These are phyloP conservation scores for Artibeus lituratus DNA, from an alignment of 2,797 vertebrate species.

Conservation along the genomic window DNA sequence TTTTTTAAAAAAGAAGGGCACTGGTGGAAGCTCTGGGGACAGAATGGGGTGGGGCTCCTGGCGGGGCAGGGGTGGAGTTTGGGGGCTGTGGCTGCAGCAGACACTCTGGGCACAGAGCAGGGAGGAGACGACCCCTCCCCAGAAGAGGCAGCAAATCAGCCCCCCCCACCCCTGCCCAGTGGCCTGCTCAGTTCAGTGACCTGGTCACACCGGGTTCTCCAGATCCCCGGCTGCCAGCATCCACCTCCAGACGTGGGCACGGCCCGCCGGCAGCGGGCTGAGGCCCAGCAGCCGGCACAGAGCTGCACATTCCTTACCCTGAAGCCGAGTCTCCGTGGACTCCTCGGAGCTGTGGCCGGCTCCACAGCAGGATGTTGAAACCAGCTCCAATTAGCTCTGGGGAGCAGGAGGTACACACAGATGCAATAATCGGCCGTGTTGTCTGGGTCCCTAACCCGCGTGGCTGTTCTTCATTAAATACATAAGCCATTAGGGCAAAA, in stretches of 20 bases:
- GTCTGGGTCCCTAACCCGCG: neutral
- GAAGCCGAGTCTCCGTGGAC: too few relatives aligned
- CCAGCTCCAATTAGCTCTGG: neutral
- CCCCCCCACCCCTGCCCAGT: accelerated
- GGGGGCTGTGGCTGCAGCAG: neutral
- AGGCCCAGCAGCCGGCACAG: neutral
- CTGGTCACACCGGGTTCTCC: neutral
- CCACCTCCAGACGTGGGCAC: neutral
- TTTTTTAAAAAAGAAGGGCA: too few relatives aligned
- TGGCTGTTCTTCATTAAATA: neutral
- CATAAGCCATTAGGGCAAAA: neutral
- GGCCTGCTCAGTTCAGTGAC: accelerated
- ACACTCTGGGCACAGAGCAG: neutral
- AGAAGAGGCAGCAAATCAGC: neutral
- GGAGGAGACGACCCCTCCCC: too few relatives aligned
- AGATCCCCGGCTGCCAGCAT: neutral
- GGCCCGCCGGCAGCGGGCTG: neutral
- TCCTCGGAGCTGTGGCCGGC: neutral
- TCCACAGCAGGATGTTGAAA: neutral
- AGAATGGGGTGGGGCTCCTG: accelerated
- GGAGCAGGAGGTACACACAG: neutral
- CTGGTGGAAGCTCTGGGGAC: accelerated
- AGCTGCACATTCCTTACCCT: accelerated
- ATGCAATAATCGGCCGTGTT: accelerated
- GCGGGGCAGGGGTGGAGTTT: accelerated